These are phyloP conservation scores for Syngnathus floridae DNA, from an alignment of 2,113 vertebrate species.

Conservation along the genomic window DNA sequence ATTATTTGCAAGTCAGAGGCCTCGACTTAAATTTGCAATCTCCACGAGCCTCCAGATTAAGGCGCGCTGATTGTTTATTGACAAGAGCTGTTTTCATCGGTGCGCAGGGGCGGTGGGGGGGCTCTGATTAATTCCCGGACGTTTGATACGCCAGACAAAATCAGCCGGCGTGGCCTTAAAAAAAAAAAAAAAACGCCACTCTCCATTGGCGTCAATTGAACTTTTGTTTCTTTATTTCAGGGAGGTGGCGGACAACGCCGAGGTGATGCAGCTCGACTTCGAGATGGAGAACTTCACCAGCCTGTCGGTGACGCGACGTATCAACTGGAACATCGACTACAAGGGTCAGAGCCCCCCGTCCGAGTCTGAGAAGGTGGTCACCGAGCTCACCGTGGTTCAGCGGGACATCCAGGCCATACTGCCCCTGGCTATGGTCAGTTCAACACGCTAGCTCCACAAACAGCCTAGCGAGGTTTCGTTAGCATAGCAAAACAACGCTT, in stretches of 20 bases:
- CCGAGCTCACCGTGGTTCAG: slow-evolving; percentile 92
- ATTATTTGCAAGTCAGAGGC: slow-evolving; percentile 26
- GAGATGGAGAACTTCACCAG: slow-evolving; percentile 99
- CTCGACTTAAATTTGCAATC: slow-evolving; percentile 26
- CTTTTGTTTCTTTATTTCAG: slow-evolving; percentile 60
- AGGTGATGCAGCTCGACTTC: slow-evolving; percentile 95
- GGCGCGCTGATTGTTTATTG: slow-evolving; percentile 54
- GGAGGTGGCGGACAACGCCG: slow-evolving; percentile 73
- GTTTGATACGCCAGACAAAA: slow-evolving; percentile 12
- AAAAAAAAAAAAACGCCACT: slow-evolving; percentile 6
- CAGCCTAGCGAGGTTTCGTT: neutral
- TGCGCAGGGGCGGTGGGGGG: neutral
- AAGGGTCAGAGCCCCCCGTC: slow-evolving; percentile 78
- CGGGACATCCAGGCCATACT: slow-evolving; percentile 92
- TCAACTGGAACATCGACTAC: slow-evolving; percentile 99
- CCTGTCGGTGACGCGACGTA: slow-evolving; percentile 91
- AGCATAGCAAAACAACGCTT: neutral
- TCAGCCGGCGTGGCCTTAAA: neutral
- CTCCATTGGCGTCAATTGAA: neutral
- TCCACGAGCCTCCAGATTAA: slow-evolving; percentile 19
- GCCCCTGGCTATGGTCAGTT: slow-evolving; percentile 92
- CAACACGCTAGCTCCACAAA: neutral
- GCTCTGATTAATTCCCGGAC: slow-evolving; percentile 13
- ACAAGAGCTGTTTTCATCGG: slow-evolving; percentile 25
- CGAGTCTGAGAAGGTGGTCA: slow-evolving; percentile 90